These are phyloP conservation scores for Nothoprocta pentlandii DNA, from an alignment of 2,113 vertebrate species.

Conservation along the genomic window DNA sequence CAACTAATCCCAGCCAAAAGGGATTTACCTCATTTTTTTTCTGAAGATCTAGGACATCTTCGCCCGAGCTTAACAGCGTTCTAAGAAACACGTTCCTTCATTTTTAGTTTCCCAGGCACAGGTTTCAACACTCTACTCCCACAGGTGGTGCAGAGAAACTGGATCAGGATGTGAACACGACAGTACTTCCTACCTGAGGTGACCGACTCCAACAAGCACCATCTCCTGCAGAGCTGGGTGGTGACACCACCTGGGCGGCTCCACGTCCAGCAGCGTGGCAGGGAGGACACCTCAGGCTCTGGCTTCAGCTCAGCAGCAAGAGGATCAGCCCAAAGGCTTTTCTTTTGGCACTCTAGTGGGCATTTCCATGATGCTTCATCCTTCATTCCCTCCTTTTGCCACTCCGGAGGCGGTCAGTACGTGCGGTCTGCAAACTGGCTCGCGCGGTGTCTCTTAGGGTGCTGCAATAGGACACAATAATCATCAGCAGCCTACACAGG, in stretches of 20 bases:
- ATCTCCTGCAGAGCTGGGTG: not conserved
- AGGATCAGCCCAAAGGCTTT: not conserved
- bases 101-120: not conserved
- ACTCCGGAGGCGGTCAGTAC: not conserved
- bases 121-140: not conserved
- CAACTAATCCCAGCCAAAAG: not conserved
- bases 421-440: not conserved
- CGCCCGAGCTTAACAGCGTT: not conserved
- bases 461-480: not conserved
- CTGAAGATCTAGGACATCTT: not conserved
- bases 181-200: not conserved
- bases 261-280: too few relatives aligned
- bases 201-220: rapidly evolving
- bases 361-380: not conserved
- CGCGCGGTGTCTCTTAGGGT: not conserved
- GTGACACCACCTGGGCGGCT: too few relatives aligned
- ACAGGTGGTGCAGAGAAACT: not conserved
- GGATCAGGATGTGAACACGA: not conserved
- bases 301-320: not conserved
- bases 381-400: not conserved
- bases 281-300: too few relatives aligned
- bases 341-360: not conserved
- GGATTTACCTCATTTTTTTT: not conserved
- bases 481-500: not conserved
- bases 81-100: not conserved